These are phyloP conservation scores for Harpagoxenus sublaevis DNA, from an alignment of 2,888 invertebrate species.

Conservation along the genomic window DNA sequence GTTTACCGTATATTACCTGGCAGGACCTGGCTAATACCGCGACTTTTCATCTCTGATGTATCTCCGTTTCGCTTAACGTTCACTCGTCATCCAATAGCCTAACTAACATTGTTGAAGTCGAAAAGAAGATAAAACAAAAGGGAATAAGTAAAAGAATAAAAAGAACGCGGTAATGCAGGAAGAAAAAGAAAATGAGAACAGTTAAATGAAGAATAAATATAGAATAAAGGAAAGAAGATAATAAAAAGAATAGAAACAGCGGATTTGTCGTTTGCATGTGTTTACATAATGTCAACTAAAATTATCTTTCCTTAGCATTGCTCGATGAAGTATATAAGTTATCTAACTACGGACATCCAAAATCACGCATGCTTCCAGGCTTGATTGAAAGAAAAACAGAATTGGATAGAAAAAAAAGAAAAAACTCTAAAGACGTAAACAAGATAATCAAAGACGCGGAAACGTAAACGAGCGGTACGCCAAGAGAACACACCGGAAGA, in stretches of 20 bases:
- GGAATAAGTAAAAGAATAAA: neutral
- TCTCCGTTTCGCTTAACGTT: slow-evolving; percentile 20
- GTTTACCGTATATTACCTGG: slow-evolving; percentile 25
- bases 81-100: neutral
- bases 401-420: neutral
- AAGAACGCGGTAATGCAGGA: neutral
- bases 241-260: neutral
- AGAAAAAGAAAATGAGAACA: neutral
- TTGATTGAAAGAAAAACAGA: neutral
- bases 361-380: neutral
- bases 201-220: neutral
- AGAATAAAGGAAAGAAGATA: neutral
- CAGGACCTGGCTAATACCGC: slow-evolving; percentile 8
- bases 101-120: neutral
- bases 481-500: slow-evolving; percentile 28
- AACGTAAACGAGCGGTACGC: slow-evolving; percentile 26
- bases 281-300: slow-evolving; percentile 9
- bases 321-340: neutral
- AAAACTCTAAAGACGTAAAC: neutral
- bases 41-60: slow-evolving; percentile 58
- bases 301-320: slow-evolving; percentile 6
- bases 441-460: slow-evolving; percentile 39
- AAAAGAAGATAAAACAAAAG: neutral
- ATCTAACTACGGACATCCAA: neutral
- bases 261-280: neutral